phyloP scores from a whole-genome alignment of 2,888 invertebrate species.

The Sesia apiformis region DNA sequence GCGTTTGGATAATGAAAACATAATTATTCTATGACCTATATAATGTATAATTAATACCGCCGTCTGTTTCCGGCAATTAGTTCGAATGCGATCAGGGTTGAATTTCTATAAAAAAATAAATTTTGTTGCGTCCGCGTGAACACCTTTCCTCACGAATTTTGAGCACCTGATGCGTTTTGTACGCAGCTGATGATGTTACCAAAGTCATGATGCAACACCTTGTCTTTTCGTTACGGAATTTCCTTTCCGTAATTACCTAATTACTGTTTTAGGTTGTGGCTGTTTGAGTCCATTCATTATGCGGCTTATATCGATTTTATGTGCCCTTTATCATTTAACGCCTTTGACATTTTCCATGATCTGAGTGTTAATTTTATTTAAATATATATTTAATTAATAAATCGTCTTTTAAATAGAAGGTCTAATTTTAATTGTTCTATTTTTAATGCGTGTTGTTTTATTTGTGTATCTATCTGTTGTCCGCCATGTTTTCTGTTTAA shows the following conservation, averaged over 20 bases:
- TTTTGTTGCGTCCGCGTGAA: conserved; percentile 29
- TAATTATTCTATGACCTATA: conserved; percentile 50
- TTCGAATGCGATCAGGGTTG: conserved; percentile 34
- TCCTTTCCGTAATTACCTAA: conserved; percentile 46
- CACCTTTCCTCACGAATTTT: conserved; percentile 58
- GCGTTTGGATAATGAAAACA: conserved; percentile 45
- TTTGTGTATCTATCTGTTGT: too few species aligned
- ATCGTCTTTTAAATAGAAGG: too few species aligned
- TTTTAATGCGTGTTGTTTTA: too few species aligned
- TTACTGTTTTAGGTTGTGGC: too few species aligned
- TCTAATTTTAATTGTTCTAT: too few species aligned
- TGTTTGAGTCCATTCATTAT: too few species aligned
- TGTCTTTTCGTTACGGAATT: conserved; percentile 60
- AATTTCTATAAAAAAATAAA: conserved; percentile 29
- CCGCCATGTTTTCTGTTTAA: too few species aligned
- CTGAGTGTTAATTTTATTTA: too few species aligned
- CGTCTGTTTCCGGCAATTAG: conserved; percentile 56
- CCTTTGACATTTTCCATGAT: too few species aligned
- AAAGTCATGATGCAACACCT: conserved; percentile 39
- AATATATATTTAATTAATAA: too few species aligned
- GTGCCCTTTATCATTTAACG: too few species aligned
- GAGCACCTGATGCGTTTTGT: conserved; percentile 48
- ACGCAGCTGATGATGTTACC: conserved; percentile 38
- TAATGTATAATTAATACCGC: conserved; percentile 53
- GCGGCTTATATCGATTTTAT: too few species aligned